Evolutionary conservation across 2,888 invertebrate genomes (phyloP).

Genomic region (Heteromyza rotundicornis): DNA sequence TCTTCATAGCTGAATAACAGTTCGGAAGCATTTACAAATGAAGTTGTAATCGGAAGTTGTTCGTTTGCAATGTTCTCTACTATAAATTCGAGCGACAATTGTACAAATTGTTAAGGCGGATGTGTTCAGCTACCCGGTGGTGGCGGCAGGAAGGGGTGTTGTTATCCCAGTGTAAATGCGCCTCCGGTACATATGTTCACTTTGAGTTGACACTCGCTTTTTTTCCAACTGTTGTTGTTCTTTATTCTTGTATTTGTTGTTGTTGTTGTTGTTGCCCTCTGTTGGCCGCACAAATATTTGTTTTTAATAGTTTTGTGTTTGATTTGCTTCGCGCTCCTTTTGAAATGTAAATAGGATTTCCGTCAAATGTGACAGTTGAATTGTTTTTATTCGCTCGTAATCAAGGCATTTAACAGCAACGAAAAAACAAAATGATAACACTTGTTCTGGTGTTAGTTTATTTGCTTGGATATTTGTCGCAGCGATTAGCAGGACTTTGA

Average conservation of each 20-base stretch:
- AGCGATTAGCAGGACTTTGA: constrained; percentile 37
- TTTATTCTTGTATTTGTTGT: constrained; percentile 17
- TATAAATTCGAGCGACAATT: constrained; percentile 55
- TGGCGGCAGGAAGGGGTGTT: constrained; percentile 18
- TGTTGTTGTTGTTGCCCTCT: constrained; percentile 21
- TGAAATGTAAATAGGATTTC: constrained; percentile 57
- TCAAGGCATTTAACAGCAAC: constrained; percentile 34
- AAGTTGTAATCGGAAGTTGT: constrained; percentile 61
- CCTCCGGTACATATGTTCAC: constrained; percentile 53
- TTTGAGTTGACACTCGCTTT: constrained; percentile 43
- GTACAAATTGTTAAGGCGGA: constrained; percentile 59
- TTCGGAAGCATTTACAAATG: constrained; percentile 55
- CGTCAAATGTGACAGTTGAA: constrained; percentile 45
- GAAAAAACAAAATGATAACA: constrained; percentile 59
- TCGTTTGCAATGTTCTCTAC: constrained; percentile 48
- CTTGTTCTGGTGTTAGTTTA: constrained; percentile 40
- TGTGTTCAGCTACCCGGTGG: constrained; percentile 51
- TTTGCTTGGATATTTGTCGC: background rate
- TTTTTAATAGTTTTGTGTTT: constrained; percentile 55
- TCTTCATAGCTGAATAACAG: background rate
- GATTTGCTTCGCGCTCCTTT: constrained; percentile 35
- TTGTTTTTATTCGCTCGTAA: constrained; percentile 29
- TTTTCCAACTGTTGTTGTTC: constrained; percentile 18
- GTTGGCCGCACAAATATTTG: constrained; percentile 55
- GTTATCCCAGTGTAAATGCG: constrained; percentile 8